These are phyloP conservation scores for Psittacula derbiana DNA, from an alignment of 2,797 vertebrate species.

Conservation along the genomic window DNA sequence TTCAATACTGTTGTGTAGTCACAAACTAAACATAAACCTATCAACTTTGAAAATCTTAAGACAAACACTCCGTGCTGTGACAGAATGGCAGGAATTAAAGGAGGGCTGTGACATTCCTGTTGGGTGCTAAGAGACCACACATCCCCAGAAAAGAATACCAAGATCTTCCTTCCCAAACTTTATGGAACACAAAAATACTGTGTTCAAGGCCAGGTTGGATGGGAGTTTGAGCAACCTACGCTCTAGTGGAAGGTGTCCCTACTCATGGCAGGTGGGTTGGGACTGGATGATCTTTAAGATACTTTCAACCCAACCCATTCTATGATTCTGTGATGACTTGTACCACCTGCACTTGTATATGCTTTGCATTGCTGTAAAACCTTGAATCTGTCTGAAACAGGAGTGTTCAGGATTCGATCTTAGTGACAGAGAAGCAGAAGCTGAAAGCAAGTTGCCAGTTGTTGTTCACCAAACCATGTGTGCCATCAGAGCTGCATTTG, in stretches of 20 bases:
- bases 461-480: not conserved
- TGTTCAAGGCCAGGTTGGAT: not conserved
- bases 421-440: not conserved
- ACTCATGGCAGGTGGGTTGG: not conserved
- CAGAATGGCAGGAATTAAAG: not conserved
- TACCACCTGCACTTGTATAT: fast-evolving
- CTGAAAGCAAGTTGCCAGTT: not conserved
- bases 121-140: not conserved
- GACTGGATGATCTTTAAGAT: not conserved
- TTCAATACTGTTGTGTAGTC: not conserved
- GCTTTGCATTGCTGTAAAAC: not conserved
- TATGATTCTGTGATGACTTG: not conserved
- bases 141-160: not conserved
- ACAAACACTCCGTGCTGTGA: not conserved
- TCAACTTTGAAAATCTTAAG: not conserved
- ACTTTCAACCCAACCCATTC: not conserved
- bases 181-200: not conserved
- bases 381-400: not conserved
- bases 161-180: not conserved
- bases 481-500: not conserved
- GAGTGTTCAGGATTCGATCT: not conserved
- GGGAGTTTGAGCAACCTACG: not conserved
- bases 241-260: not conserved
- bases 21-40: not conserved
- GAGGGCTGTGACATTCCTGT: not conserved